Conservation (phyloP, 2,113 vertebrate genomes). For the Mirza zaza region DNA sequence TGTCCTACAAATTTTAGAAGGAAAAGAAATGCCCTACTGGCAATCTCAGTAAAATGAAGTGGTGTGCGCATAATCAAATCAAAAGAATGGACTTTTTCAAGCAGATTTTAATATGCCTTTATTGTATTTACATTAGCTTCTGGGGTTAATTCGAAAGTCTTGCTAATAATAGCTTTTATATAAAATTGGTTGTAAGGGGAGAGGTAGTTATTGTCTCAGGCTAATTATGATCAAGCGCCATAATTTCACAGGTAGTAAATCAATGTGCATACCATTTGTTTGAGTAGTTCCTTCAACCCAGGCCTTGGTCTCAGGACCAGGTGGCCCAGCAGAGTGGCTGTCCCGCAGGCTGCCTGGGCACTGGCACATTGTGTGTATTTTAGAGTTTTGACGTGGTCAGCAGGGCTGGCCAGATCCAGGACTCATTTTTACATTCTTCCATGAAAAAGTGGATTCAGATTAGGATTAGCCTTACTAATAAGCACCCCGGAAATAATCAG, state of each 20-base stretch:
- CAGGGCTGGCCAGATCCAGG: background rate
- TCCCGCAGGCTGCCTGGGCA: background rate
- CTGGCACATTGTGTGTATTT: background rate
- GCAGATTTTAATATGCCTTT: background rate
- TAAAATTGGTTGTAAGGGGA: background rate
- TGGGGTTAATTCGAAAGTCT: constrained; percentile 25
- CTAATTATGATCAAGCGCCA: background rate
- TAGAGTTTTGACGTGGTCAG: background rate
- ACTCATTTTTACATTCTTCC: constrained; percentile 20
- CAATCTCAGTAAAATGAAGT: constrained; percentile 22
- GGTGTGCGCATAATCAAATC: background rate
- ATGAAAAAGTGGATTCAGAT: constrained; percentile 54
- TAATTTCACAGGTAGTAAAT: constrained; percentile 41
- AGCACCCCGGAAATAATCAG: constrained; percentile 52
- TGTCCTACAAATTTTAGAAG: background rate
- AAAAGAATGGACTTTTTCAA: background rate
- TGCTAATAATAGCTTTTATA: constrained; percentile 33
- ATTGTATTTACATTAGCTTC: constrained; percentile 45
- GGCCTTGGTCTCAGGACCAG: background rate
- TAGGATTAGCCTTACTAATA: constrained; percentile 38
- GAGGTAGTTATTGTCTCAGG: background rate
- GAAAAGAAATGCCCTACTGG: background rate
- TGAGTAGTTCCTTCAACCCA: background rate
- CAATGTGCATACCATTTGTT: background rate
- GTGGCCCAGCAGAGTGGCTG: background rate